These are phyloP conservation scores for Tauraco erythrolophus DNA, from an alignment of 2,113 vertebrate species.

Conservation along the genomic window DNA sequence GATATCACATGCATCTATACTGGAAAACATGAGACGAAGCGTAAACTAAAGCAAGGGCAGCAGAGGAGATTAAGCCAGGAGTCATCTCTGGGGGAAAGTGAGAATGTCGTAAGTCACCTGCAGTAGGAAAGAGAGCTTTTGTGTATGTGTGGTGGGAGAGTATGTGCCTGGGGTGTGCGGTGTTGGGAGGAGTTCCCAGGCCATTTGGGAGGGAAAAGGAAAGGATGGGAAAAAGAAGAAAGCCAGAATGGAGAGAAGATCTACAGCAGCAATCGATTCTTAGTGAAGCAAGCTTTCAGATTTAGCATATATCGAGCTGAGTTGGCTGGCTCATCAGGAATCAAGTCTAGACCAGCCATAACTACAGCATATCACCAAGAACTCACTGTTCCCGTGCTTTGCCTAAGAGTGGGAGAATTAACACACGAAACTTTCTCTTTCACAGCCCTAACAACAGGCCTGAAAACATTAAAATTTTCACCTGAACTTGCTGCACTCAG, in stretches of 20 bases:
- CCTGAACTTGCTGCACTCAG: background rate
- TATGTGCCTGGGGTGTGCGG: background rate
- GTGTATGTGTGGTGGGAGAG: background rate
- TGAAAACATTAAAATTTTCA: background rate
- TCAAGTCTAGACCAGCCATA: background rate
- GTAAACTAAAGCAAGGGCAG: background rate
- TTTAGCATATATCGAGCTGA: background rate
- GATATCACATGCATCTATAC: background rate
- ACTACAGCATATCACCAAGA: background rate
- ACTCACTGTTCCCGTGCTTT: background rate
- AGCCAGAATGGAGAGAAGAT: background rate
- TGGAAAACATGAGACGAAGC: background rate
- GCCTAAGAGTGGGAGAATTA: background rate
- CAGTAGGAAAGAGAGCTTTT: background rate
- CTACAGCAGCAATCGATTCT: background rate
- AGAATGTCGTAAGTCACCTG: background rate
- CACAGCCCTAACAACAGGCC: background rate
- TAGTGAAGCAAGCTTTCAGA: background rate
- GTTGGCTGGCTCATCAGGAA: background rate
- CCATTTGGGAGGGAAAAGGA: background rate
- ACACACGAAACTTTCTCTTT: background rate
- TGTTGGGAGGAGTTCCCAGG: background rate
- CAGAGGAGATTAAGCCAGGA: background rate
- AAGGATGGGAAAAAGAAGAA: background rate
- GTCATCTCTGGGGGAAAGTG: background rate